Evolutionary conservation across 2,113 vertebrate species (phyloP).

Genomic region (Herpetotheres cachinnans): DNA sequence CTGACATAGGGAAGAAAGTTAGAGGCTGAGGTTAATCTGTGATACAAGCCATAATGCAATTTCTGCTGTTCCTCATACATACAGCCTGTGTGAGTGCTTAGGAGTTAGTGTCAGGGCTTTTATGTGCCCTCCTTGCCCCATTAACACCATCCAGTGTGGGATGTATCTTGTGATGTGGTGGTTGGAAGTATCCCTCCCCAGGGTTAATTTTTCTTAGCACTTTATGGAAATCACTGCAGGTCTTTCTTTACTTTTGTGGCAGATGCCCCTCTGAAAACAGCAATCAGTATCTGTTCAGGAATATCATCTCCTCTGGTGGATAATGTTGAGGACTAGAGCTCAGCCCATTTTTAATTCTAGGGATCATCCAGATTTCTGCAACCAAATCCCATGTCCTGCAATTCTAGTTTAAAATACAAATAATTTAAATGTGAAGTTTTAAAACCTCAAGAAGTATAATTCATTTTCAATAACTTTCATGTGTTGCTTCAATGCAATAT

Average conservation of each 20-base stretch:
- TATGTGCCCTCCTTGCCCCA: neutral
- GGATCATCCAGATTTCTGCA: neutral
- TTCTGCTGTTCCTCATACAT: neutral
- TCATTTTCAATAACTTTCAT: neutral
- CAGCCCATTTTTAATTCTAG: neutral
- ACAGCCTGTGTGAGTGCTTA: fast-evolving
- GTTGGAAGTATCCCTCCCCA: neutral
- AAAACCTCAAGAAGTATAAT: neutral
- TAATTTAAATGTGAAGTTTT: neutral
- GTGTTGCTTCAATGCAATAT: neutral
- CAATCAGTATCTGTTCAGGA: neutral
- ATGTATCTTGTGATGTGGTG: neutral
- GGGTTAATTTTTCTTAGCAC: neutral
- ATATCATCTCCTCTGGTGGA: neutral
- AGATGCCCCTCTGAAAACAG: neutral
- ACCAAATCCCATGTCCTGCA: neutral
- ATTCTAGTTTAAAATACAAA: neutral
- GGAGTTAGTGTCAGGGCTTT: neutral
- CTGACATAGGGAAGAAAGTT: neutral
- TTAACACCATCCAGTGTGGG: neutral
- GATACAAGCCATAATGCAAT: neutral
- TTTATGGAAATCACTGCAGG: neutral
- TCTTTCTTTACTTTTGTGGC: neutral
- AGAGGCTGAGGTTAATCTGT: neutral
- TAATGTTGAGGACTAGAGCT: neutral